Evolutionary conservation across 2,113 vertebrate genomes (phyloP), one percentile per base, ranked within the genome.

Genomic region (Speoplatyrhinus poulsoni): DNA sequence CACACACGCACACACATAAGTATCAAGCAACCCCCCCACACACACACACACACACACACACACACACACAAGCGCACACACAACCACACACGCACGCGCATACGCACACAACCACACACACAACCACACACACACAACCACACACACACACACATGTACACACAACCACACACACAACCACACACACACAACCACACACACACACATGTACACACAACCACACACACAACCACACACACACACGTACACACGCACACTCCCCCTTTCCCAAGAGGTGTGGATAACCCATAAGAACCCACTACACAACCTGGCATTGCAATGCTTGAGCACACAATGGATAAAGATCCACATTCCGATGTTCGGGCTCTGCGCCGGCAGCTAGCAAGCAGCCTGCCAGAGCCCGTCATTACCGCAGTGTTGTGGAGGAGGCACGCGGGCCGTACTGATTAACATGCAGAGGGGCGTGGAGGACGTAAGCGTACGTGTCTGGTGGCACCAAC

Each of bases 381-480:
- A 64, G 69, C 76, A 74, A 73, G 66, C 56, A 65, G 64, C 60
- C 77, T 81, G 61, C 73, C 73, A 79, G 74, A 59, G 69, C 72
- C 79, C 87, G 76, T 84, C 85, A 89, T 90, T 89, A 88, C 89
- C 84, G 69, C 69, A 83, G 87, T 90, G 88, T 91, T 89, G 82
- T 26, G 26, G 26, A 26, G 75, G 73, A 85, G 76, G 82, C 83
- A 87, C 75, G 79, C 73, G 75, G 76, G 61, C 67, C 65, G 69
- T 80, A 83, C 86, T 91, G 88, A 93, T 90, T 88, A 90, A 84
- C 36, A 91, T 87, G 88, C 86, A 85, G 80, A 87, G 76, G 49
- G 85, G 54, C 85, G 75, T 61, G 84, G 46, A 47, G 73, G 73
- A 83, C 82, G 60, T 76, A 26, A 26, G 26, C 26, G 0, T 26